Percentiles rank a stretch among this genome's conserved stretches.
These are phyloP conservation scores for Pycnonotus jocosus DNA, from an alignment of 2,113 vertebrate genomes.

Conservation along the genomic window DNA sequence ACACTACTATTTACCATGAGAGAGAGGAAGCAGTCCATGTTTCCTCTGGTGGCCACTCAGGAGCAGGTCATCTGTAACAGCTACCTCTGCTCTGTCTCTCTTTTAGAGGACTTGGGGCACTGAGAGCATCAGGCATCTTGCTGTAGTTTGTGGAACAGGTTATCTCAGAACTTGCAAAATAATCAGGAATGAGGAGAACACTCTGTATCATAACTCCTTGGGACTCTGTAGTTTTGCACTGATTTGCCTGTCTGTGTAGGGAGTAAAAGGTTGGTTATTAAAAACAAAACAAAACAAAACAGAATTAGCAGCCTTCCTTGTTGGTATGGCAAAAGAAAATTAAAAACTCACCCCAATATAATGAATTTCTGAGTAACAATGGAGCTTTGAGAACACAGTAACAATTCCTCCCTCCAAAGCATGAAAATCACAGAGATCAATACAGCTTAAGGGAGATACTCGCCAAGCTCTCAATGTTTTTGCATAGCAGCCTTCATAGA, in stretches of 20 bases:
- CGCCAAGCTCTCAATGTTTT: not conserved
- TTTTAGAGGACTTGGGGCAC: not conserved
- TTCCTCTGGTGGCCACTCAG: not conserved
- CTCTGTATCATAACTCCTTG: not conserved
- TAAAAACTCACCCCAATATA: not conserved
- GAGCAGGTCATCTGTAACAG: not conserved
- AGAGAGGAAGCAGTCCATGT: not conserved
- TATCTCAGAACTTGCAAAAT: not conserved
- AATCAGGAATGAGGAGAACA: not conserved
- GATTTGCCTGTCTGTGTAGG: not conserved
- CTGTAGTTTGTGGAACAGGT: not conserved
- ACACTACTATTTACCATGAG: not conserved
- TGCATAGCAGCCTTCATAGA: not conserved
- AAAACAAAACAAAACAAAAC: not conserved
- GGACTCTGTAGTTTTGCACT: not conserved
- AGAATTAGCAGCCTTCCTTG: not conserved
- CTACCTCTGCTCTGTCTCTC: not conserved
- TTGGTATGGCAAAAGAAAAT: not conserved
- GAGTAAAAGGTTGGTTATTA: not conserved
- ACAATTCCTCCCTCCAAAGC: not conserved
- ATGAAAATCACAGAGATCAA: not conserved
- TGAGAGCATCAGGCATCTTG: not conserved
- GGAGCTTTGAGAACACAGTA: not conserved
- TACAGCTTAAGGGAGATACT: not conserved
- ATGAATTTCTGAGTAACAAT: not conserved